Conservation (phyloP, 2,888 invertebrate genomes). For the Cryptocheilus praepositus region DNA sequence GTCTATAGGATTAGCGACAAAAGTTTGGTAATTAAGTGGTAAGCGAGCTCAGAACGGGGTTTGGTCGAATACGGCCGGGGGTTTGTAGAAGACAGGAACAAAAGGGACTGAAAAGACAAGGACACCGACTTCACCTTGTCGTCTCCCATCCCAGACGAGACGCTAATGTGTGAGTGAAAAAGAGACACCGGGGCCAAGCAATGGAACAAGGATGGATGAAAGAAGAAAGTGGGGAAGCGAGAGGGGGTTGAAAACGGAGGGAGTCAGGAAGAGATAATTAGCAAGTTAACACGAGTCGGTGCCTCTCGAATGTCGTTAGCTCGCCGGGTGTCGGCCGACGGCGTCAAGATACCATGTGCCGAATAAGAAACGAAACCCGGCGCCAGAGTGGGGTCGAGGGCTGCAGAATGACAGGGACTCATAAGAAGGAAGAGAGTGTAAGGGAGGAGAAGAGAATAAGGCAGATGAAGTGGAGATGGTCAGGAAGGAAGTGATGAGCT, state of each 20-base stretch:
- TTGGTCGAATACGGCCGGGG: background rate
- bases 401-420: too few relatives aligned
- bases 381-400: background rate
- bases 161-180: background rate
- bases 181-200: background rate
- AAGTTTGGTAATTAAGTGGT: conserved; percentile 66
- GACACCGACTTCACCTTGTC: too few relatives aligned
- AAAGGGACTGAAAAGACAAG: too few relatives aligned
- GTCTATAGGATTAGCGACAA: conserved; percentile 56
- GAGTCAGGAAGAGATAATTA: conserved; percentile 57
- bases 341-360: background rate
- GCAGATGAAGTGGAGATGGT: too few relatives aligned
- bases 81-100: background rate
- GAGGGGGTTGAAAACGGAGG: conserved; percentile 5
- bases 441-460: too few relatives aligned
- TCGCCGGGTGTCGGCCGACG: conserved; percentile 16
- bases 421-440: too few relatives aligned
- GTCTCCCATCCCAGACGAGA: background rate
- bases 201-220: conserved; percentile 1
- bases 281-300: conserved; percentile 57
- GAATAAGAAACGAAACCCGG: background rate
- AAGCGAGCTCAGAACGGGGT: conserved; percentile 36
- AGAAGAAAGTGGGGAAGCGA: conserved; percentile 17
- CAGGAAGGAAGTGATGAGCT: too few relatives aligned
- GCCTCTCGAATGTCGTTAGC: conserved; percentile 58